These are phyloP conservation scores for Atherinomorus stipes DNA, from an alignment of 2,113 vertebrate genomes.

Conservation along the genomic window DNA sequence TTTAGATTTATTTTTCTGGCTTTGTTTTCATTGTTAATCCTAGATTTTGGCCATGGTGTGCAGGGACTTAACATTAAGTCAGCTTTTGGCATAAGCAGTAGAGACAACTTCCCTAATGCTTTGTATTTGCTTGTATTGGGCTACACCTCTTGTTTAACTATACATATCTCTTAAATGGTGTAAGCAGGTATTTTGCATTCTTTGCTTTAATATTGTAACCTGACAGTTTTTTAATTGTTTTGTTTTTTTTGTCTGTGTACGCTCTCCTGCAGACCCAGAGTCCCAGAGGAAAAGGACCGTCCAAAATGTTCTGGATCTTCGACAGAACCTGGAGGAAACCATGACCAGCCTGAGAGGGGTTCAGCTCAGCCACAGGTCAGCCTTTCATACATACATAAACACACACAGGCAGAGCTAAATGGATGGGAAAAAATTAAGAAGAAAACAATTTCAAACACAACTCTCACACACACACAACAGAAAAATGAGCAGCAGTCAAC, in stretches of 20 bases:
- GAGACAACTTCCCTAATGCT: background rate
- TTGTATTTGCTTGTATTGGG: background rate
- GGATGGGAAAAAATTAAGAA: background rate
- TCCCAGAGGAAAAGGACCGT: constrained; percentile 96
- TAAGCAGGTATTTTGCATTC: background rate
- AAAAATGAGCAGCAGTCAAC: background rate
- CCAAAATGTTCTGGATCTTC: constrained; percentile 96
- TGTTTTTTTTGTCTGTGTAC: constrained; percentile 1
- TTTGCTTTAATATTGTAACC: background rate
- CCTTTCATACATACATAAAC: constrained; percentile 3
- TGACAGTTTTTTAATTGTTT: background rate
- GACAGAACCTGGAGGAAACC: constrained; percentile 97
- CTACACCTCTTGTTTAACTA: background rate
- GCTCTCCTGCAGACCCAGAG: constrained; percentile 86
- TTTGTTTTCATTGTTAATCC: constrained; percentile 31
- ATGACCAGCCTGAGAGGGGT: constrained; percentile 96
- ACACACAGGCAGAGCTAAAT: constrained; percentile 2
- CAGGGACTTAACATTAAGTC: background rate
- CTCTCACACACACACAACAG: background rate
- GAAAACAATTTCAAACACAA: too few relatives aligned
- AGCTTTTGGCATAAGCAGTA: background rate
- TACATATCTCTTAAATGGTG: background rate
- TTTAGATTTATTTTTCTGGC: background rate
- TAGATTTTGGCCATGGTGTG: background rate
- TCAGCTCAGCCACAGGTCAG: constrained; percentile 94